phyloP scores from a whole-genome alignment of 1,140 invertebrate species.

The Cyrtorhinus lividipennis region DNA sequence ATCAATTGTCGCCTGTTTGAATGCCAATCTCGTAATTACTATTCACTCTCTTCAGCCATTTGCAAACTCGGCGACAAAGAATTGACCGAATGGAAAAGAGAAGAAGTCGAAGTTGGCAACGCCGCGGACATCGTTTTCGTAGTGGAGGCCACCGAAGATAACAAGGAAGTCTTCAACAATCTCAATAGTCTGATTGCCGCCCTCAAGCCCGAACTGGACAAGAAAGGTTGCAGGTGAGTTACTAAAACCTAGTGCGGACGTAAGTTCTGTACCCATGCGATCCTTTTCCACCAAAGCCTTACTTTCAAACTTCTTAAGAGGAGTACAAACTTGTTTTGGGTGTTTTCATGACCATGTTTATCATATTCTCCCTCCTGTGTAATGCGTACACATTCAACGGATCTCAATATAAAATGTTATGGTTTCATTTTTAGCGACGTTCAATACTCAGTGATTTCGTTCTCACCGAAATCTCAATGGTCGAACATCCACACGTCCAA shows the following conservation, averaged over 20 bases:
- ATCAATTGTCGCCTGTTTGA: no score
- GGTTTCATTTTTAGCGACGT: slow-evolving; percentile 25
- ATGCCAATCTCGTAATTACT: no score
- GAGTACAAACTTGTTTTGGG: no score
- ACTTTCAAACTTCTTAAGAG: no score
- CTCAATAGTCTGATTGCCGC: slow-evolving; percentile 31
- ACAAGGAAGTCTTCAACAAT: slow-evolving; percentile 35
- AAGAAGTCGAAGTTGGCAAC: slow-evolving; percentile 50
- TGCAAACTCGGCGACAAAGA: slow-evolving; percentile 20
- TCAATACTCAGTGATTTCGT: slow-evolving; percentile 16
- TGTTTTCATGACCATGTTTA: no score
- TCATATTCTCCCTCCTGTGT: no score
- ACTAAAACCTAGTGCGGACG: no score
- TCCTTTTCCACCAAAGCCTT: no score
- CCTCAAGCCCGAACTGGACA: slow-evolving; percentile 34
- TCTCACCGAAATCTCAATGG: slow-evolving; percentile 12
- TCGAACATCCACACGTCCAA: slow-evolving; percentile 18
- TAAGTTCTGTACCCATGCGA: no score
- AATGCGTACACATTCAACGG: no score
- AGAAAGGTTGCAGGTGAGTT: slow-evolving; percentile 42
- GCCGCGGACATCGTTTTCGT: slow-evolving; percentile 57
- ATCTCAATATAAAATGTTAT: no score
- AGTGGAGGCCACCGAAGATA: slow-evolving; percentile 41
- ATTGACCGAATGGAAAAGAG: slow-evolving; percentile 36
- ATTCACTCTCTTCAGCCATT: not conserved